Evolutionary conservation across 1,140 invertebrate species (phyloP), one percentile per base, ranked within the genome.

Genomic region (Odontomachus brunneus): DNA sequence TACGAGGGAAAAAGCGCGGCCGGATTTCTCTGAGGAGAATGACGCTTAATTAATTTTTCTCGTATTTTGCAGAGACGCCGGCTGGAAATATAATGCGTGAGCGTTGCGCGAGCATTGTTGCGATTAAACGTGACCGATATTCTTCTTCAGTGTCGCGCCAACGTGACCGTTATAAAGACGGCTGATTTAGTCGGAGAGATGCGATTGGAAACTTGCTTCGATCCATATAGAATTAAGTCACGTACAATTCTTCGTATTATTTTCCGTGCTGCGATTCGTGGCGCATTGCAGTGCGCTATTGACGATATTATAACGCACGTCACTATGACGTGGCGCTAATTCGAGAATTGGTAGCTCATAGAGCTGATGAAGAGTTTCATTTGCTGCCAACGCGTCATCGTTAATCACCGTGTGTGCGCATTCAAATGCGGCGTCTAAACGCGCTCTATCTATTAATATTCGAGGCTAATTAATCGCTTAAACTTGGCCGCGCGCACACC

Each of bases 31-130:
- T 59, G 14, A 69, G 60, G n/a, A 19, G 73, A 71, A 22, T 71
- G 75, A 55, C 38, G 65, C 65, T 80, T 80, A 80, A 80, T 80
- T 80, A 80, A 80, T 71, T 80, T 78, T 69, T 78, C 75, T 78
- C 63, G 22, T 69, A 29, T 57, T 44, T 19, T 29, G 22, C 22
- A 17, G 24, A 44, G 29, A 67, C 63, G 33, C 26, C 19, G 63
- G 5, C 53, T n/a, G 4, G 53, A 19, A 55, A 19, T 19, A 9
- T n/a, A 17, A 33, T 33, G 29, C 29, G 29, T 11, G 9, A 7
- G 3, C n/a, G 11, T 1, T 19, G 7, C 22, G 53, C 5, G 17
- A 0, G n/a, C 3, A 0, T 3, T 19, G 51, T 29, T 33, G 62
- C 60, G 65, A 78, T 69, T 69, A 48, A 78, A 44, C 19, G 44